Conservation (phyloP, 2,113 vertebrate species). For the Parus major region DNA sequence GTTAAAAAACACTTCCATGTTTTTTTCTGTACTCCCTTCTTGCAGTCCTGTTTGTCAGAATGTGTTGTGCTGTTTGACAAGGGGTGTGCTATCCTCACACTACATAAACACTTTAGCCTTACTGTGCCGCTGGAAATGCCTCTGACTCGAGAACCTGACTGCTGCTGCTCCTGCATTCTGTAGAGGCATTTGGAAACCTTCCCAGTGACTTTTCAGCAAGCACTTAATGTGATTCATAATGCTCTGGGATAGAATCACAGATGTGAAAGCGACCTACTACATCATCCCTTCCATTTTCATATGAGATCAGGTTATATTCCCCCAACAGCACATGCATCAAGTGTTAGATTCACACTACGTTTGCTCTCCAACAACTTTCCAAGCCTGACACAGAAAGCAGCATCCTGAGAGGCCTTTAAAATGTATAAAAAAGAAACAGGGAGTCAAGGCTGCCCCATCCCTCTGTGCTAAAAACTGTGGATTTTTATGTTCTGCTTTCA, state of each 20-base stretch:
- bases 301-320: neutral
- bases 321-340: neutral
- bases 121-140: neutral
- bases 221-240: constrained; percentile 8
- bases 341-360: neutral
- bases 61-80: neutral
- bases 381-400: neutral
- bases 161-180: neutral
- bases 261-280: neutral
- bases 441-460: neutral
- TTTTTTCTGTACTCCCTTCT: neutral
- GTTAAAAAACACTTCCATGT: neutral
- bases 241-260: neutral
- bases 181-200: constrained; percentile 36
- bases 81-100: neutral
- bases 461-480: neutral
- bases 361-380: neutral
- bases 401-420: neutral
- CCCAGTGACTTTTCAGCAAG: constrained; percentile 21
- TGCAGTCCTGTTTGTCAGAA: neutral
- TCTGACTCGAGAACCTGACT: neutral
- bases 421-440: neutral
- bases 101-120: neutral
- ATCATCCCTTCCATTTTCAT: neutral
- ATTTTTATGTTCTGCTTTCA: neutral